A percentile compares a stretch with the other conserved stretches of the same genome.
Evolutionary conservation across 2,113 vertebrate genomes (phyloP).

Genomic region (Tragulus kanchil): DNA sequence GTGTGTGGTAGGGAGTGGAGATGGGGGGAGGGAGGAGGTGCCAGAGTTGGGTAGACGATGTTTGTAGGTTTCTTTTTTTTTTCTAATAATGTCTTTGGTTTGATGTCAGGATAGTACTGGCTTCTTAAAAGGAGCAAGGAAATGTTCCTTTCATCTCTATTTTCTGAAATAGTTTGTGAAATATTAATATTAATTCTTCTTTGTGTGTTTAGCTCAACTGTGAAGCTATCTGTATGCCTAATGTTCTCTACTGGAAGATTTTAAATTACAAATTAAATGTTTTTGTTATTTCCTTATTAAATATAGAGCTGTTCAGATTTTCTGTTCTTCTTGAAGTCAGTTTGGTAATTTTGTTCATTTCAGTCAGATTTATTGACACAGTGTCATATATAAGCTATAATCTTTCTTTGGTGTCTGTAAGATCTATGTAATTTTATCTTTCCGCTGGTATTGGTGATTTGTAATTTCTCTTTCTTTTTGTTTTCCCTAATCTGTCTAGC

Average conservation of each 20-base stretch:
- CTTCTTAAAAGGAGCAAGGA: constrained; percentile 2
- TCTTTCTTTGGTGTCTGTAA: not conserved
- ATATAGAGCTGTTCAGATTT: not conserved
- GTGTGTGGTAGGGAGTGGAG: not conserved
- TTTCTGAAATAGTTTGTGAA: constrained; percentile 21
- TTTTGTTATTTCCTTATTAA: not conserved
- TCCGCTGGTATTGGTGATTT: not conserved
- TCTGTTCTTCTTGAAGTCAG: not conserved
- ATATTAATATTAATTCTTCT: constrained; percentile 34
- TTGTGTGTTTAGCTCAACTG: not conserved
- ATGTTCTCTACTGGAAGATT: not conserved
- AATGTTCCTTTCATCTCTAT: not conserved
- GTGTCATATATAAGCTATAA: constrained; percentile 3
- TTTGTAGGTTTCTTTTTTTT: constrained; percentile 34
- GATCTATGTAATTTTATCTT: not conserved
- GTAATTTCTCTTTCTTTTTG: not conserved
- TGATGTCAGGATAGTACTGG: not conserved
- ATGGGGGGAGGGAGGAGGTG: fast-evolving
- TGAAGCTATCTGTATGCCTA: not conserved
- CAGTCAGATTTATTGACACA: constrained; percentile 21
- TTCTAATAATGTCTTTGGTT: not conserved
- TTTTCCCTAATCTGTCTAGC: not conserved
- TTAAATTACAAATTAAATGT: constrained; percentile 15
- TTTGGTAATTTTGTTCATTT: constrained; percentile 56
- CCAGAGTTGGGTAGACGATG: not conserved